phyloP scores from a whole-genome alignment of 30 jellyfish, hydroid and myxozoan species.

The Hydra vulgaris region DNA sequence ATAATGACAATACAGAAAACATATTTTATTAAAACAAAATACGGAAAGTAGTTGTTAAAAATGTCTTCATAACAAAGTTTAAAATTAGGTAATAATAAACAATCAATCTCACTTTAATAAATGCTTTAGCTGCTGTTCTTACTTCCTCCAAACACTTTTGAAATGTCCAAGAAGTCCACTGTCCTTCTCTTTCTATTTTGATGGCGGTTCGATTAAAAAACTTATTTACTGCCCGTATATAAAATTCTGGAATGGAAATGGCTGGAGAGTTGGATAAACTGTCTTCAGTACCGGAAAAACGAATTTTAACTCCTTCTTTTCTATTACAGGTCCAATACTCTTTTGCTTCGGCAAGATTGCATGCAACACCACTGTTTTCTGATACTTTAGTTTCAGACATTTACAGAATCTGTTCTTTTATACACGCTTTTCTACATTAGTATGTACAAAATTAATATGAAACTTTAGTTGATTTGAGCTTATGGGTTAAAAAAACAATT shows the following conservation, averaged over 20 bases:
- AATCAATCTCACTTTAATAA: slow-evolving; percentile 45
- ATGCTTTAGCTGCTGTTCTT: slow-evolving; percentile 62
- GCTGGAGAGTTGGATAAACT: slow-evolving; percentile 26
- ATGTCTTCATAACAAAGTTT: too few species aligned
- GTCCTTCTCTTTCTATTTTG: slow-evolving; percentile 56
- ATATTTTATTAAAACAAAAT: too few species aligned
- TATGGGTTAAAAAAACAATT: too few species aligned
- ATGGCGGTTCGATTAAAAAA: slow-evolving; percentile 44
- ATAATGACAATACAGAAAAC: background rate
- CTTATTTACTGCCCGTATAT: slow-evolving; percentile 28
- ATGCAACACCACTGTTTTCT: slow-evolving; percentile 23
- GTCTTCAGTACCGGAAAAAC: slow-evolving; percentile 8
- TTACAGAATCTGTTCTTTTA: too few species aligned
- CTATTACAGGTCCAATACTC: slow-evolving; percentile 26
- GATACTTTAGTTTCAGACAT: too few species aligned
- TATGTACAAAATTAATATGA: too few species aligned
- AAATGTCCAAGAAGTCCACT: slow-evolving; percentile 80
- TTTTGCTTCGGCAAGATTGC: slow-evolving; percentile 30
- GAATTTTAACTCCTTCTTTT: slow-evolving; percentile 20
- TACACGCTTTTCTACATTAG: too few species aligned
- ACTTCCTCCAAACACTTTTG: slow-evolving; percentile 48
- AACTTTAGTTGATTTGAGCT: too few species aligned
- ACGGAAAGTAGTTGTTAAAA: too few species aligned
- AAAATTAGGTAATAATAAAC: background rate
- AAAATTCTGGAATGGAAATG: slow-evolving; percentile 42